Evolutionary conservation across 2,888 invertebrate genomes (phyloP), one percentile per base, ranked within the genome.

Genomic region (Microchrysa polita): DNA sequence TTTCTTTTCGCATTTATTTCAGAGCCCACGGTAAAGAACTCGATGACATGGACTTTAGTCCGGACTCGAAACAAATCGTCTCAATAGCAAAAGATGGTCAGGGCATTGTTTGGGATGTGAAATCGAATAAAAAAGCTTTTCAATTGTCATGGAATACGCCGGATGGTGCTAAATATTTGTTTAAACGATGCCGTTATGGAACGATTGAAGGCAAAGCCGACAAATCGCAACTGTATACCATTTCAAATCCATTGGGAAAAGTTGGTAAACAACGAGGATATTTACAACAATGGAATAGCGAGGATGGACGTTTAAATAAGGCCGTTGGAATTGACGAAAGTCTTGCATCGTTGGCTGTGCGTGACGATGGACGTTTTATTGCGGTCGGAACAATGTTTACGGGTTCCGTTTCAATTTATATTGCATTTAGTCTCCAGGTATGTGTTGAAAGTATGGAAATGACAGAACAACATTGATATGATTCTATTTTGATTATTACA

Each of bases 361-460:
- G 96, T 74, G 94, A 96, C 83, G 96, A 98, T 86, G 98, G 98
- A 0, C 87, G 93, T 75, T 98, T 94, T 85, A 89, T 97, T 1
- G 96, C 95, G 73, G 90, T 96, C 16, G 98, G 97, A 9, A 96
- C 96, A 53, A 96, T 97, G 93, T 93, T 93, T 81, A 93, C 93
- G 74, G 97, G 97, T 63, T 94, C 93, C 79, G 94, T 98, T 14
- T 91, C 93, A 77, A 92, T 98, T 78, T 95, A 94, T 81, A 89
- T 96, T 77, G 93, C 95, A 60, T 97, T 96, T 84, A 97, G 94
- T 86, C 88, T 98, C 80, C 94, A 96, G 88, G 92, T 92, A 78
- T 77, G 67, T 20, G 16, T 14, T 20, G 18, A 5, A 5, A 5
- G 10, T 2, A 16, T 55, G 18, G n/a, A n/a, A n/a, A n/a, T n/a